Conservation (phyloP, 1,140 invertebrate genomes). For the Muscidifurax raptorellus region DNA sequence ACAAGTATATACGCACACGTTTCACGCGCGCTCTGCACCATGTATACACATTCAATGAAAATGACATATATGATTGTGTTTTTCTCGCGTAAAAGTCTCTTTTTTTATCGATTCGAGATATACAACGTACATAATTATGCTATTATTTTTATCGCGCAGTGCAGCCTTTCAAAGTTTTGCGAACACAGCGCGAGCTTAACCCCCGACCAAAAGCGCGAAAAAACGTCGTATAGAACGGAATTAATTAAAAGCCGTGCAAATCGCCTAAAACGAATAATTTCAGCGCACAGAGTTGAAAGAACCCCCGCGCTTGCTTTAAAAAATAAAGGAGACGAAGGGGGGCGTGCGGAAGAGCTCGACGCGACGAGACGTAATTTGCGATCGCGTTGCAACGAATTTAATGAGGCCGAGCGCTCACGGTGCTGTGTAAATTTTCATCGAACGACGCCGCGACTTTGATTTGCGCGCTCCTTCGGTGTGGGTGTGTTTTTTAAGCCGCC, state of each 20-base stretch:
- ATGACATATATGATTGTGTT: neutral
- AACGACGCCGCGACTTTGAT: slow-evolving; percentile 11
- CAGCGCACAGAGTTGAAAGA: neutral
- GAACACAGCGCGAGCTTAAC: too few species aligned
- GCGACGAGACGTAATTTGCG: slow-evolving; percentile 38
- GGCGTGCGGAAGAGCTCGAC: neutral
- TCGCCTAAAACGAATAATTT: slow-evolving; percentile 23
- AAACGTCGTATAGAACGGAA: neutral
- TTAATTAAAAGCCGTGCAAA: slow-evolving; percentile 20
- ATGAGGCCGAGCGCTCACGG: slow-evolving; percentile 14
- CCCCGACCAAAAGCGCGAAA: neutral
- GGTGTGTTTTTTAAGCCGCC: neutral
- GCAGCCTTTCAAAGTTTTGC: too few species aligned
- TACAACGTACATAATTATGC: too few species aligned
- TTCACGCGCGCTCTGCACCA: neutral
- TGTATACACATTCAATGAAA: neutral
- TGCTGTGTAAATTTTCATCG: slow-evolving; percentile 33
- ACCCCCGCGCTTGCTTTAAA: neutral
- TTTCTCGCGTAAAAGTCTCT: neutral
- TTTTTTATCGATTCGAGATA: neutral
- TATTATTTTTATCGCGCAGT: too few species aligned
- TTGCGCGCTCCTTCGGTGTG: neutral
- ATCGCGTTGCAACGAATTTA: slow-evolving; percentile 35
- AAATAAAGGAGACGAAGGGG: neutral
- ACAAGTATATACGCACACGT: neutral